Conservation (phyloP, 2,113 vertebrate species). For the Lagopus muta region DNA sequence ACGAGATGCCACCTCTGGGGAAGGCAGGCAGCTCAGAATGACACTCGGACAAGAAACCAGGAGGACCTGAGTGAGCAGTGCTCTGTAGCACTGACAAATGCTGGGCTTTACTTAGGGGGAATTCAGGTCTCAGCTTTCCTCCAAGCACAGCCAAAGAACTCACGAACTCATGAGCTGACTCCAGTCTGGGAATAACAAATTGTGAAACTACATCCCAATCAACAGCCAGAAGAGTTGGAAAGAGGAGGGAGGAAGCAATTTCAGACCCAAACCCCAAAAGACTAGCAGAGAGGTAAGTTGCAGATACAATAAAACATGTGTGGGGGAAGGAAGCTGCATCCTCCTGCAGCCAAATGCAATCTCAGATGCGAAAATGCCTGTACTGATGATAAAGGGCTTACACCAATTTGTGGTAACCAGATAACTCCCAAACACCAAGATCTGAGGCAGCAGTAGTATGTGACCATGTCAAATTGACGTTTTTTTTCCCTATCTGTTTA, state of each 20-base stretch:
- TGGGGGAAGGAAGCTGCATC: slow-evolving; percentile 31
- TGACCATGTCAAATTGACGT: background rate
- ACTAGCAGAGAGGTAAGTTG: slow-evolving; percentile 21
- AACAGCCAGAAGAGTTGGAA: background rate
- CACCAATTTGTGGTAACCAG: background rate
- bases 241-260: slow-evolving; percentile 12
- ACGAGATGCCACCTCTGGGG: slow-evolving; percentile 63
- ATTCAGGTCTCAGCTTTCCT: background rate
- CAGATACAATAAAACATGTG: slow-evolving; percentile 63
- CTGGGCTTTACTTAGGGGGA: background rate
- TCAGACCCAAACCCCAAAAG: slow-evolving; percentile 41
- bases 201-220: background rate
- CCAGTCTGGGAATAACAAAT: background rate
- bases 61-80: background rate
- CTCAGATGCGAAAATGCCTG: background rate
- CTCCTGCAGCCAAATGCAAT: slow-evolving; percentile 37
- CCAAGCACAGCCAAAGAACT: background rate
- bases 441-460: background rate
- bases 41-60: background rate
- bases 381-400: background rate
- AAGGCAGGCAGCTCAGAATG: slow-evolving; percentile 24
- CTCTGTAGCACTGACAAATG: background rate
- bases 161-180: background rate
- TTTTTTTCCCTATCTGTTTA: background rate
- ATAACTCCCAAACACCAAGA: background rate